A percentile compares a stretch with the other conserved stretches of the same genome.
These are phyloP conservation scores for Rhegmatorhina hoffmannsi DNA, from an alignment of 2,113 vertebrate species.

Conservation along the genomic window DNA sequence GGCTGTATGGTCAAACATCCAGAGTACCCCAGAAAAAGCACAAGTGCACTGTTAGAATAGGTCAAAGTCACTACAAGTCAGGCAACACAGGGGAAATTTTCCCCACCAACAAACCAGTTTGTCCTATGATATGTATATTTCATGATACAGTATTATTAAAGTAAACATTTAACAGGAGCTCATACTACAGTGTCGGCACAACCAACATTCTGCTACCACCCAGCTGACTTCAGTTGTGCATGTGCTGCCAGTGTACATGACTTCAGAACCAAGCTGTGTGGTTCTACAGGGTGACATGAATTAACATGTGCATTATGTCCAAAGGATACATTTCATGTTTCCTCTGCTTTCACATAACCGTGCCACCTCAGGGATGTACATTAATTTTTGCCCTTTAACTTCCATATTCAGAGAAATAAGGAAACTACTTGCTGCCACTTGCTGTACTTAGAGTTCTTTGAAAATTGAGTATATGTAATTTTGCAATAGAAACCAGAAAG, in stretches of 20 bases:
- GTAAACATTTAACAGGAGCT: background rate
- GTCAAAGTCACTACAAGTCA: background rate
- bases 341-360: background rate
- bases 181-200: background rate
- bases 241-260: rapidly evolving
- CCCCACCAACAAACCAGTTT: background rate
- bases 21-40: background rate
- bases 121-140: background rate
- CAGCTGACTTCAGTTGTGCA: background rate
- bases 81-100: background rate
- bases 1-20: background rate
- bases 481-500: background rate
- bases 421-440: background rate
- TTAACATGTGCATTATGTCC: background rate
- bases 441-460: background rate
- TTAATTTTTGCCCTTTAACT: background rate
- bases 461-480: background rate
- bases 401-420: background rate
- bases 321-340: background rate
- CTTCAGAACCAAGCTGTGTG: background rate
- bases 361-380: background rate
- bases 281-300: background rate
- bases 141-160: background rate
- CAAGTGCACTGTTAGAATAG: background rate
- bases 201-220: background rate